These are phyloP conservation scores for Nesogale talazaci DNA, from an alignment of 2,113 vertebrate species.

Conservation along the genomic window DNA sequence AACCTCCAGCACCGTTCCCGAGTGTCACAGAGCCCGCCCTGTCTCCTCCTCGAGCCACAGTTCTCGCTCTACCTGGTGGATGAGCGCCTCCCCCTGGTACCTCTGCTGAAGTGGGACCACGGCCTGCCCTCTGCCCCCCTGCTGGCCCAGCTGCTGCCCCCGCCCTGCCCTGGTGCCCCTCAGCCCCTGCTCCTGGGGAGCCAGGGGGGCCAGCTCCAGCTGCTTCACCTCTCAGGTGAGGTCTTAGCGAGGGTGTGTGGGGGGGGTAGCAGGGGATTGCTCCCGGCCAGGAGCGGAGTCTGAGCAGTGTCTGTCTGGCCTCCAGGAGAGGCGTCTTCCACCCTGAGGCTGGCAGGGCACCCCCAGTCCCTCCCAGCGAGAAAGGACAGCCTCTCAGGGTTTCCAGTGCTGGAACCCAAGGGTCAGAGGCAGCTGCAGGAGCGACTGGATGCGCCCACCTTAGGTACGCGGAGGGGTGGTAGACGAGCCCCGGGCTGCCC, in stretches of 20 bases:
- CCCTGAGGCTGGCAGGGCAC: conserved; percentile 83
- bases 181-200: conserved; percentile 88
- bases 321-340: conserved; percentile 10
- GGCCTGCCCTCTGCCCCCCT: conserved; percentile 87
- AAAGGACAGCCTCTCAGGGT: conserved; percentile 82
- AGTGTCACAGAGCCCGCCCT: rapidly evolving
- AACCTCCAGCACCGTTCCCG: no score
- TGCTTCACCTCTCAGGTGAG: conserved; percentile 91
- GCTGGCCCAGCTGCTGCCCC: conserved; percentile 81
- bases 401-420: conserved; percentile 87
- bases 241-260: rapidly evolving
- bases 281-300: rapidly evolving
- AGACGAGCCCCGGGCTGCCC: no score
- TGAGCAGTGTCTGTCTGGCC: not conserved
- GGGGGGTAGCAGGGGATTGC: not conserved
- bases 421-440: conserved; percentile 71
- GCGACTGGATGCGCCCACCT: conserved; percentile 83
- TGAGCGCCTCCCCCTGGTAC: conserved; percentile 91
- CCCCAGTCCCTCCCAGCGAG: conserved; percentile 87
- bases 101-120: conserved; percentile 90
- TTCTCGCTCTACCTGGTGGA: conserved; percentile 92
- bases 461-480: conserved; percentile 82
- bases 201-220: conserved; percentile 85
- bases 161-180: not conserved
- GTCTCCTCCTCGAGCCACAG: conserved; percentile 58